Percentiles rank a stretch among this genome's conserved stretches.
These are phyloP conservation scores for Musca domestica DNA, from an alignment of 1,140 invertebrate genomes.

Conservation along the genomic window DNA sequence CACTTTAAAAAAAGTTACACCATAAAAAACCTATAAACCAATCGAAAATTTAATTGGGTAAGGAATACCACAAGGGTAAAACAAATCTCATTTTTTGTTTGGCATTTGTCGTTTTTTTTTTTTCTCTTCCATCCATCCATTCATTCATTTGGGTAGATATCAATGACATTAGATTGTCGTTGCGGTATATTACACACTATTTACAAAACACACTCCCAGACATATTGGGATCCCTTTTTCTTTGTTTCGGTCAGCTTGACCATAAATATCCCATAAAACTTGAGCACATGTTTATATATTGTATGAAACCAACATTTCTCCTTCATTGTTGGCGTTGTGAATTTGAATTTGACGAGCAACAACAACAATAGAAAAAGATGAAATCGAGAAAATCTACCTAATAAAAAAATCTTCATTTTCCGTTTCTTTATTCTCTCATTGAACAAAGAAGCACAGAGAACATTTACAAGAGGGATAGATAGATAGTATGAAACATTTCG, in stretches of 20 bases:
- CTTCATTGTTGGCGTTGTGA: not conserved
- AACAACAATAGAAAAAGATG: not conserved
- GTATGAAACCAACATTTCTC: not conserved
- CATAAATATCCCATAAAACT: slow-evolving; percentile 2
- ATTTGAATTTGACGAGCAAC: not conserved
- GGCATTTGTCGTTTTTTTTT: too few relatives aligned
- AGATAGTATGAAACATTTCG: slow-evolving; percentile 12
- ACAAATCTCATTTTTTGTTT: too few relatives aligned
- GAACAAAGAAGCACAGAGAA: not conserved
- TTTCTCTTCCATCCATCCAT: too few relatives aligned
- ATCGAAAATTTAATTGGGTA: slow-evolving; percentile 11
- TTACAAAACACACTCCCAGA: too few relatives aligned
- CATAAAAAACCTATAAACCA: slow-evolving; percentile 14
- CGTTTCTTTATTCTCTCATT: not conserved
- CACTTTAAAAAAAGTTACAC: slow-evolving; percentile 4
- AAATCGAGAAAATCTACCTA: not conserved
- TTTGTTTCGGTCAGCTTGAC: too few relatives aligned
- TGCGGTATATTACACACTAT: too few relatives aligned
- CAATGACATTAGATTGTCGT: too few relatives aligned
- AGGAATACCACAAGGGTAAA: not conserved
- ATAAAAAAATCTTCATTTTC: not conserved
- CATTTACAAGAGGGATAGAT: not conserved
- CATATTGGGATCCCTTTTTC: too few relatives aligned
- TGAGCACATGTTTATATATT: not conserved
- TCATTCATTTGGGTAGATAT: too few relatives aligned